These are phyloP conservation scores for Phyllostomus discolor DNA, from an alignment of 2,113 vertebrate species.

Conservation along the genomic window DNA sequence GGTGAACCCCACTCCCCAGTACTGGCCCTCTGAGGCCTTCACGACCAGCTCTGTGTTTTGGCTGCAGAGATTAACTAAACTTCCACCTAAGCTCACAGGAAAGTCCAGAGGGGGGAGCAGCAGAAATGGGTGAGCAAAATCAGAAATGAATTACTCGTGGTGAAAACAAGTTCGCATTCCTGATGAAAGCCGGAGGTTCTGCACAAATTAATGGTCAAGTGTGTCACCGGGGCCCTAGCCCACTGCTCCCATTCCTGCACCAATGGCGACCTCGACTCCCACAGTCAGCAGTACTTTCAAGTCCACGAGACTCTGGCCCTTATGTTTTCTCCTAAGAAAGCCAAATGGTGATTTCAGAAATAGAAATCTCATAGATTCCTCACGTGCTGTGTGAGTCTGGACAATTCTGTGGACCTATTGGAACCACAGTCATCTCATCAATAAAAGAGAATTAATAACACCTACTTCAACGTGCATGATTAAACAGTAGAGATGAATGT, in stretches of 20 bases:
- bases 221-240: background rate
- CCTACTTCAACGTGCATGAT: background rate
- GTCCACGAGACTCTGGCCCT: background rate
- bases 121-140: background rate
- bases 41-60: background rate
- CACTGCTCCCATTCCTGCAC: background rate
- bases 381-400: background rate
- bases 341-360: background rate
- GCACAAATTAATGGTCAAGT: background rate
- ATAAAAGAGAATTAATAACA: background rate
- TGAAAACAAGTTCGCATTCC: background rate
- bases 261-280: fast-evolving
- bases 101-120: background rate
- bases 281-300: background rate
- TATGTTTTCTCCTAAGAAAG: background rate
- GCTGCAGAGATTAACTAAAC: background rate
- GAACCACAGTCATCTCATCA: background rate
- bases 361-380: background rate
- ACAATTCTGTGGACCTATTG: background rate
- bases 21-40: background rate
- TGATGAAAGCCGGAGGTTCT: background rate
- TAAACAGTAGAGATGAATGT: background rate
- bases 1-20: background rate
- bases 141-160: background rate
- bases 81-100: background rate